These are phyloP conservation scores for Vulpes lagopus DNA, from an alignment of 2,113 vertebrate genomes.

Conservation along the genomic window DNA sequence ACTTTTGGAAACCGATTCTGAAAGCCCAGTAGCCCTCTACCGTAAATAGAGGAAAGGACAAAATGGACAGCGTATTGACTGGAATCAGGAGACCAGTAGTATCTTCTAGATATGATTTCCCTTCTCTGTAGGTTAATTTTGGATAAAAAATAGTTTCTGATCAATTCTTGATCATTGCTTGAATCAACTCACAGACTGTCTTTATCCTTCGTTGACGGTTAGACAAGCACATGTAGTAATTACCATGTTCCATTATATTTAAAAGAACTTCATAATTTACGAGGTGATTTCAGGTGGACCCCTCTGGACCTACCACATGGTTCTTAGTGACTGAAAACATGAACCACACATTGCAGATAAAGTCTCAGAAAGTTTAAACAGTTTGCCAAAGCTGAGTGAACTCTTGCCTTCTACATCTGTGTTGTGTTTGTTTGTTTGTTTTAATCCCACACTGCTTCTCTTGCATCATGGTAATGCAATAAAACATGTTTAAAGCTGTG, in stretches of 20 bases:
- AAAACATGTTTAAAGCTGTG: background rate
- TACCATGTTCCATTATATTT: background rate
- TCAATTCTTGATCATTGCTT: background rate
- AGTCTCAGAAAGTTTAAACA: background rate
- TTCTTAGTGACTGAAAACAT: background rate
- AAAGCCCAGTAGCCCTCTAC: background rate
- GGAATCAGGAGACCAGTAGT: background rate
- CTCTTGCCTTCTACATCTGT: background rate
- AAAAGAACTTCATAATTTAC: background rate
- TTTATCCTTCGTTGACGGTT: background rate
- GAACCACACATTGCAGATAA: background rate
- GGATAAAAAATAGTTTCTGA: background rate
- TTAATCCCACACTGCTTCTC: background rate
- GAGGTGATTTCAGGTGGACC: background rate
- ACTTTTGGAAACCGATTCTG: background rate
- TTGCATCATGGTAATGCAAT: background rate
- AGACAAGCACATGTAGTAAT: background rate
- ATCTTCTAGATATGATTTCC: background rate
- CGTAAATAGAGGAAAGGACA: background rate
- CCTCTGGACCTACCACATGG: background rate
- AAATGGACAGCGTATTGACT: background rate
- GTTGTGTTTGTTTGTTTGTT: background rate
- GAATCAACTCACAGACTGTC: background rate
- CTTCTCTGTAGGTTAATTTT: background rate
- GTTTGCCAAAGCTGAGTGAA: background rate